Base-by-base conservation (phyloP, 2,888 invertebrate genomes). In the Athripsodes cinereus region DNA sequence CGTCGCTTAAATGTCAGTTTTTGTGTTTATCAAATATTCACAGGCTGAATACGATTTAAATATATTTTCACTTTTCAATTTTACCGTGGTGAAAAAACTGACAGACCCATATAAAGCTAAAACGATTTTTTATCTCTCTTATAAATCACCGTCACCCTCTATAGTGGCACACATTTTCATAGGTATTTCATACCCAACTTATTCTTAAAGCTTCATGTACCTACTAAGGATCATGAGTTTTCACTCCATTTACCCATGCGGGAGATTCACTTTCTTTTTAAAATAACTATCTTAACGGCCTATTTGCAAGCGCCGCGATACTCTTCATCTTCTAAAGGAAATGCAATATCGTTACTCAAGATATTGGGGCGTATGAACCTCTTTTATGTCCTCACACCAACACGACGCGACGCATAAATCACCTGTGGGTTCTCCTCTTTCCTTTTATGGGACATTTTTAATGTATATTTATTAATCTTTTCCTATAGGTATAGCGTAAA, bases 331-430 rank as follows among this genome's bases (percentile, higher is more conserved):
- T 40, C 2, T 40, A 40, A 8, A 40, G 40, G 40, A 40, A 40
- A 40, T 40, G 40, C 40, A 40, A 40, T 40, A 40, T 40, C 40
- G 40, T 40, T 40, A 16, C 40, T 40, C 40, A 40, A 40, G 40
- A 40, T 40, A 40, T 40, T 40, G 40, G 40, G 40, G 40, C 16
- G 40, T 40, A 3, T 8, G 16, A 26, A 26, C 26, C 40, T n/a
- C 40, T 40, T n/a, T 40, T 8, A 40, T 40, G 26, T 26, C 26
- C 26, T 26, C 26, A 6, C 3, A 26, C n/a, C n/a, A n/a, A n/a
- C n/a, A 11, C 11, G 31, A 8, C 11, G 11, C 31, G 40, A 40
- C 40, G 13, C 5, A 40, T 40, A 40, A 40, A 40, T 40, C 40
- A 40, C 40, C 8, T 16, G 40, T 40, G 16, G n/a, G 26, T 26